Percentiles rank a stretch among this genome's conserved stretches.
Conservation (phyloP, 1,140 invertebrate genomes). For the Danaus melanippus region DNA sequence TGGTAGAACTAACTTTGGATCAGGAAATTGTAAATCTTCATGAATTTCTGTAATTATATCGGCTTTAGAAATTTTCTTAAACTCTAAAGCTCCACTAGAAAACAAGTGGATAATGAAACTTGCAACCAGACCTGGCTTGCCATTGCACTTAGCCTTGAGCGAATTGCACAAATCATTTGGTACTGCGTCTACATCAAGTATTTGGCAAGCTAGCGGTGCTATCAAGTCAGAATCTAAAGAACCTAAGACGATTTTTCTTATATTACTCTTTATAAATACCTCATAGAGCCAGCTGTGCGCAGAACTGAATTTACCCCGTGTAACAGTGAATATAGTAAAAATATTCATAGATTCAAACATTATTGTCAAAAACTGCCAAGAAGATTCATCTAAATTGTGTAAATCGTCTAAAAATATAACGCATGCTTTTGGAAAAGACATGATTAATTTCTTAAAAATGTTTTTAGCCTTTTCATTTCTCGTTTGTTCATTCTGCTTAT, state of each 20-base stretch:
- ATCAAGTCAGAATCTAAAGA: slow-evolving; percentile 44
- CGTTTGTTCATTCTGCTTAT: slow-evolving; percentile 34
- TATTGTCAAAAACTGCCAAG: slow-evolving; percentile 54
- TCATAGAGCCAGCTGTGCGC: slow-evolving; percentile 49
- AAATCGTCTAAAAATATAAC: slow-evolving; percentile 60
- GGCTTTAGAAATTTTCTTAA: slow-evolving; percentile 32
- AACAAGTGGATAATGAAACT: slow-evolving; percentile 64
- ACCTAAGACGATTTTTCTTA: slow-evolving; percentile 51
- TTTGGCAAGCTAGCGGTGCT: slow-evolving; percentile 59
- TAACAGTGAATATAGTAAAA: slow-evolving; percentile 43
- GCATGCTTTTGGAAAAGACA: slow-evolving; percentile 28
- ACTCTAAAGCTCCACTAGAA: slow-evolving; percentile 58
- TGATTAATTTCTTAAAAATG: slow-evolving; percentile 48
- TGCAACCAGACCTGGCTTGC: slow-evolving; percentile 60
- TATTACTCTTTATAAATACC: slow-evolving; percentile 44
- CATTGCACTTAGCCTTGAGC: slow-evolving; percentile 56
- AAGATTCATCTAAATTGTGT: slow-evolving; percentile 53
- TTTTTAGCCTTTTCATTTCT: slow-evolving; percentile 48
- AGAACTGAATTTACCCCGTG: slow-evolving; percentile 47
- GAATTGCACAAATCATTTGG: slow-evolving; percentile 57
- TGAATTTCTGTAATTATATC: slow-evolving; percentile 32
- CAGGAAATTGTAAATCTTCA: slow-evolving; percentile 50
- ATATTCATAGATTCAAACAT: slow-evolving; percentile 46
- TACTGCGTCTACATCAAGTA: slow-evolving; percentile 61
- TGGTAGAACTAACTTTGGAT: slow-evolving; percentile 35